Base-by-base conservation (phyloP, 2,113 vertebrate species). In the Hippocampus abdominalis region DNA sequence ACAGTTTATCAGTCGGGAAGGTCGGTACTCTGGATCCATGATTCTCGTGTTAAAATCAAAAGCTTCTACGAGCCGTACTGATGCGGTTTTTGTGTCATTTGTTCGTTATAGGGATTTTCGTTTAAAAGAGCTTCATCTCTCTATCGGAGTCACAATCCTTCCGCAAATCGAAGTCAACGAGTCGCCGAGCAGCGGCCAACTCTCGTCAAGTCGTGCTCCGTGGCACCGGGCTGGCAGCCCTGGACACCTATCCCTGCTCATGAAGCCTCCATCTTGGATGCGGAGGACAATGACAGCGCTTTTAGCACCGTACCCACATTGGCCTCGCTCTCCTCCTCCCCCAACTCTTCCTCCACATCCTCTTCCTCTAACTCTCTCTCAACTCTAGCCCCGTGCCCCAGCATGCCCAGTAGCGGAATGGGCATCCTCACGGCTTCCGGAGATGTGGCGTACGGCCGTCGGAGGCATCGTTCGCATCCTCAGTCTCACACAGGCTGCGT, bases 211-310 rank as follows among this genome's bases (percentile, higher is more conserved):
- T 92, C 91, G 23, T 84, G 83, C 79, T 93, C 93, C 1, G 88
- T 90, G 68, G 87, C 87, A 0, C 89, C 92, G 0, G 89, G 92
- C 25, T 93, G 93, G 93, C 93, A 93, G 84, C 93, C 93, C 8
- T 93, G 93, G 93, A 92, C 89, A 4, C 92, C 92, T 0, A 86
- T 92, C 18, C 91, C 90, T 0, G 51, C 61, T 1, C 63, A 86
- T 3, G 84, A 84, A 48, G 60, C 75, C 8, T 70, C 74, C 64
- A 56, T 76, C 68, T 8, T 76, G 61, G 74, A 79, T 10, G 75
- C 48, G 10, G 88, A 87, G 42, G 87, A 86, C 3, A 77, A 78
- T 8, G 90, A 91, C 15, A 69, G 82, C 13, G n/a, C 75, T 0
- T 92, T 91, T 72, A 84, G 75, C 84, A 76, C 88, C 3, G 68